A percentile compares a stretch with the other conserved stretches of the same genome.
These are phyloP conservation scores for Branchipolynoe longqiensis DNA, from an alignment of 2,888 invertebrate genomes.

Conservation along the genomic window DNA sequence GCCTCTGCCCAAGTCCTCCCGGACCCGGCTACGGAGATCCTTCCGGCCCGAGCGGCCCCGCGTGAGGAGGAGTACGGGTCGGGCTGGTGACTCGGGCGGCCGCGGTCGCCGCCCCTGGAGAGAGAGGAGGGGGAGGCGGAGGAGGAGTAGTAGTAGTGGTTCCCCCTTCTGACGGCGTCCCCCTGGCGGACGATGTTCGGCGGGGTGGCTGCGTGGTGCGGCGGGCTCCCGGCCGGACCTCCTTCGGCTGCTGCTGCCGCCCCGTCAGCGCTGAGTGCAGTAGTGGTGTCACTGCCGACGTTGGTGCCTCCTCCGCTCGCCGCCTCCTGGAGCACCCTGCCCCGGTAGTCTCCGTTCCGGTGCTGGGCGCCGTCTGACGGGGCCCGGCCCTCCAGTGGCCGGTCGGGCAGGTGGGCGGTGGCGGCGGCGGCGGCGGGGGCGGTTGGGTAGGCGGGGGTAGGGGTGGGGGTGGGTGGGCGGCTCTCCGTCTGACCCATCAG, in stretches of 20 bases:
- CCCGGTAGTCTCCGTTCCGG: slow-evolving; percentile 23
- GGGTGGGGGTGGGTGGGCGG: neutral
- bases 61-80: no score
- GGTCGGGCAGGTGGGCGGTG: no score
- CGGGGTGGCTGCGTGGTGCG: no score
- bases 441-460: neutral
- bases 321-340: neutral
- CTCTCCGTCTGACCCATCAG: slow-evolving; percentile 51
- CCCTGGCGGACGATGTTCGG: neutral
- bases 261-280: no score
- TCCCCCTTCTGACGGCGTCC: neutral
- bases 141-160: neutral
- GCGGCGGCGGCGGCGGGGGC: neutral
- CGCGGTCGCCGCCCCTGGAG: neutral
- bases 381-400: neutral
- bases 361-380: neutral
- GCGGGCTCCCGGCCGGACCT: no score
- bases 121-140: neutral
- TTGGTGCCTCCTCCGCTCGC: neutral
- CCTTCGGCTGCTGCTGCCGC: no score
- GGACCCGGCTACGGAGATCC: neutral
- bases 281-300: neutral
- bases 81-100: no score
- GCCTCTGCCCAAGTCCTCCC: neutral
- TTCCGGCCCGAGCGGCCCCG: neutral